phyloP scores from a whole-genome alignment of 2,113 vertebrate genomes.

The Thinocorus orbignyianus region DNA sequence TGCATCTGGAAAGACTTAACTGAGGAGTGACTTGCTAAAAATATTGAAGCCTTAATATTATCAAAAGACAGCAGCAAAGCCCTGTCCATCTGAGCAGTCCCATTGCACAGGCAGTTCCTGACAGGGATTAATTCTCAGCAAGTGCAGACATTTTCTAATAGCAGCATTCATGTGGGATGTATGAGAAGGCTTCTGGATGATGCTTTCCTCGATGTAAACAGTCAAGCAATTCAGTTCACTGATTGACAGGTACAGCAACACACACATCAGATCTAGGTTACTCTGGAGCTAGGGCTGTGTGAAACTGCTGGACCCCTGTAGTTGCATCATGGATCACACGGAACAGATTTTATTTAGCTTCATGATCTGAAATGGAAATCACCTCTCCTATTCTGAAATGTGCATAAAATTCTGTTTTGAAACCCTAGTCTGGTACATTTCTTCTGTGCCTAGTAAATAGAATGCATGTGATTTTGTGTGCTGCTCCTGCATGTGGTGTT shows the following conservation, averaged over 20 bases:
- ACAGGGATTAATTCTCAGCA: not conserved
- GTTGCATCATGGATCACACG: not conserved
- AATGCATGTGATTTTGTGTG: not conserved
- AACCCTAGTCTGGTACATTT: not conserved
- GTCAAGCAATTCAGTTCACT: not conserved
- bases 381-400: not conserved
- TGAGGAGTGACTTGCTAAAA: not conserved
- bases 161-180: not conserved
- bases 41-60: not conserved
- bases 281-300: not conserved
- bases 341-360: not conserved
- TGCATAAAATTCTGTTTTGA: not conserved
- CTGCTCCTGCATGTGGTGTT: not conserved
- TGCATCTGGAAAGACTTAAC: not conserved
- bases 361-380: not conserved
- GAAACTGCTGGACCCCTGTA: not conserved
- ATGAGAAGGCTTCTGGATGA: not conserved
- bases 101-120: not conserved
- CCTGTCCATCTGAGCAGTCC: not conserved
- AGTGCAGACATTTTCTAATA: not conserved
- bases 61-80: not conserved
- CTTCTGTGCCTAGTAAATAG: conserved; percentile 18
- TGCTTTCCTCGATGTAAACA: not conserved
- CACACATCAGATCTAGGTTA: not conserved
- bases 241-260: not conserved